Evolutionary conservation across 2,888 invertebrate species (phyloP).

Genomic region (Coelopa pilipes): DNA sequence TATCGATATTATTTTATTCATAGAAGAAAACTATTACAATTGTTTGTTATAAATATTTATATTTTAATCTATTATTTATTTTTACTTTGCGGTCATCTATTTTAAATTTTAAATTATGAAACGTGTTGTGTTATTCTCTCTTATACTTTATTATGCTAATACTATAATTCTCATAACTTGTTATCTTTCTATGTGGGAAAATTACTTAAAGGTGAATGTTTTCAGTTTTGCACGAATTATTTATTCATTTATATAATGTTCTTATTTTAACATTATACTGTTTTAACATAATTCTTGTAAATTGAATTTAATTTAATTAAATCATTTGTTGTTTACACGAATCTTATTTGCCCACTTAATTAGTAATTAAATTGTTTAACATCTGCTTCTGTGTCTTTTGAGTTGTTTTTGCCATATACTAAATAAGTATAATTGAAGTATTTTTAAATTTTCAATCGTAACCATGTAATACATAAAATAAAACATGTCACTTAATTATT

Average conservation of each 20-base stretch:
- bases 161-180: slow-evolving; percentile 21
- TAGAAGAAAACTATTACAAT: slow-evolving; percentile 26
- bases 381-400: slow-evolving; percentile 47
- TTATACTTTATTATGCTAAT: slow-evolving; percentile 16
- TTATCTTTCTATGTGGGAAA: slow-evolving; percentile 29
- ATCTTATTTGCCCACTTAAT: slow-evolving; percentile 41
- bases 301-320: slow-evolving; percentile 49
- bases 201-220: slow-evolving; percentile 34
- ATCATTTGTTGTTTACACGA: slow-evolving; percentile 42
- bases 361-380: slow-evolving; percentile 51
- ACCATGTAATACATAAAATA: neutral
- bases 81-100: slow-evolving; percentile 41
- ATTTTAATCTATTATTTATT: slow-evolving; percentile 35
- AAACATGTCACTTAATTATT: slow-evolving; percentile 2
- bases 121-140: slow-evolving; percentile 23
- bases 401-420: slow-evolving; percentile 41
- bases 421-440: slow-evolving; percentile 24
- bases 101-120: slow-evolving; percentile 27
- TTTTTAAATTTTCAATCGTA: slow-evolving; percentile 3
- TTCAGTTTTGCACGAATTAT: slow-evolving; percentile 30
- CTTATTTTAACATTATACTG: slow-evolving; percentile 29
- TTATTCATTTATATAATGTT: neutral
- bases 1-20: neutral
- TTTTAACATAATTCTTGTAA: slow-evolving; percentile 40
- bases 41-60: slow-evolving; percentile 7